Evolutionary conservation across 1,140 invertebrate genomes (phyloP).

Genomic region (Amyelois transitella): DNA sequence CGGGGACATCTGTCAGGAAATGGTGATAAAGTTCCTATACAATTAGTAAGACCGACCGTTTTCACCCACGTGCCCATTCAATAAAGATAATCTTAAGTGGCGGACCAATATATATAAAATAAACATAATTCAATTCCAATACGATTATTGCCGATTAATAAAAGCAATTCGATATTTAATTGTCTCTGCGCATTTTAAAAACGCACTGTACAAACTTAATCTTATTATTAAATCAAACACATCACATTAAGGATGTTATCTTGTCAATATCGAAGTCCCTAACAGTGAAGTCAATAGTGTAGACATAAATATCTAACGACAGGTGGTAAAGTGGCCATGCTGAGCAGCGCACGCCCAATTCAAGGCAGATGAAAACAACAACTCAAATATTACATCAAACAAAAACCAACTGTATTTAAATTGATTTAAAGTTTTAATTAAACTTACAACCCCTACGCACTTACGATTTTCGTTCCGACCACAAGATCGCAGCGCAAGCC

Average conservation of each 20-base stretch:
- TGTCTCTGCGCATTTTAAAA: conserved; percentile 47
- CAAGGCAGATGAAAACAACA: conserved; percentile 22
- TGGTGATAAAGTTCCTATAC: no score
- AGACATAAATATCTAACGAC: conserved; percentile 74
- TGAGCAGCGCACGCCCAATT: conserved; percentile 61
- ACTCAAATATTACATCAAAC: conserved; percentile 17
- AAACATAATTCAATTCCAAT: not conserved
- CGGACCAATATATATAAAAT: not conserved
- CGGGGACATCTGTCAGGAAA: no score
- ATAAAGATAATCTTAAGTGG: not conserved
- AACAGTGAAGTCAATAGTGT: conserved; percentile 73
- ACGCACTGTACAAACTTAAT: conserved; percentile 63
- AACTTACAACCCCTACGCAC: not conserved
- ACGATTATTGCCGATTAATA: conserved; percentile 1
- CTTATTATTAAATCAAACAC: conserved; percentile 77
- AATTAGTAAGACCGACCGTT: no score
- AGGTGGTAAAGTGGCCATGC: conserved; percentile 72
- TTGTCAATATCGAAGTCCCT: conserved; percentile 75
- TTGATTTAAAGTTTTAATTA: conserved; percentile 31
- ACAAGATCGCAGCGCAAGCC: conserved; percentile 60
- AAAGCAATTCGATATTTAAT: conserved; percentile 35
- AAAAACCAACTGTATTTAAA: conserved; percentile 46
- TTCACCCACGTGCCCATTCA: no score
- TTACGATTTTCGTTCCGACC: conserved; percentile 17
- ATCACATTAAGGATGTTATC: conserved; percentile 77